A percentile compares a stretch with the other conserved stretches of the same genome.
Evolutionary conservation across 2,113 vertebrate genomes (phyloP).

Genomic region (Anolis sagrei): DNA sequence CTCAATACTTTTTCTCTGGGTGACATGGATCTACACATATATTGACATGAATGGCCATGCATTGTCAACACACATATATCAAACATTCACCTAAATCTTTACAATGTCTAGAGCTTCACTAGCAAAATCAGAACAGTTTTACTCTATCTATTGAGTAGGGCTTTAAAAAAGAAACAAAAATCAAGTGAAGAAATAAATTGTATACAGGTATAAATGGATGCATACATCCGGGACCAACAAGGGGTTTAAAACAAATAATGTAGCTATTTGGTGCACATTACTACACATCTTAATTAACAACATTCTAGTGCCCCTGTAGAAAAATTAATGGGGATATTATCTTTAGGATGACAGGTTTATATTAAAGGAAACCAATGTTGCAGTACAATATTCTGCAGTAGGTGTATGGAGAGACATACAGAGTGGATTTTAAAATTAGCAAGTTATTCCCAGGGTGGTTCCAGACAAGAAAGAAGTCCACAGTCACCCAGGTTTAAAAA

Average conservation of each 20-base stretch:
- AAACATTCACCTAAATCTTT: slow-evolving; percentile 67
- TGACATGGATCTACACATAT: slow-evolving; percentile 71
- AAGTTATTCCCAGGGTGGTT: too few relatives aligned
- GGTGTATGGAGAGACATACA: slow-evolving; percentile 26
- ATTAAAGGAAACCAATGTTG: slow-evolving; percentile 39
- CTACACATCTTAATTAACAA: slow-evolving; percentile 41
- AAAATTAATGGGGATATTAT: slow-evolving; percentile 44
- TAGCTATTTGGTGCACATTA: slow-evolving; percentile 50
- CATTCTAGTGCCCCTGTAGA: slow-evolving; percentile 28
- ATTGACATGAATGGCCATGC: slow-evolving; percentile 69
- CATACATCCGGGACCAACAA: slow-evolving; percentile 41
- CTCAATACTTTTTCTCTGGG: slow-evolving; percentile 69
- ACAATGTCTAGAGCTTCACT: slow-evolving; percentile 64
- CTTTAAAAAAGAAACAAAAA: slow-evolving; percentile 54
- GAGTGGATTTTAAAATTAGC: slow-evolving; percentile 22
- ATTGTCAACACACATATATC: slow-evolving; percentile 72
- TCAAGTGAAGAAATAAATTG: slow-evolving; percentile 41
- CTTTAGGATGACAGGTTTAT: slow-evolving; percentile 28
- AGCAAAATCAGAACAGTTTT: slow-evolving; percentile 68
- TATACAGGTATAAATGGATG: slow-evolving; percentile 38
- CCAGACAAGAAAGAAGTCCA: too few relatives aligned
- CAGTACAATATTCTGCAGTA: slow-evolving; percentile 12
- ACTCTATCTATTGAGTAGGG: slow-evolving; percentile 35
- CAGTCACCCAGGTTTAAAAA: too few relatives aligned
- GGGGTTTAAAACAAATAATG: slow-evolving; percentile 38